Percentiles rank a stretch among this genome's conserved stretches.
Evolutionary conservation across 1,140 invertebrate species (phyloP).

Genomic region (Drosophila sechellia): DNA sequence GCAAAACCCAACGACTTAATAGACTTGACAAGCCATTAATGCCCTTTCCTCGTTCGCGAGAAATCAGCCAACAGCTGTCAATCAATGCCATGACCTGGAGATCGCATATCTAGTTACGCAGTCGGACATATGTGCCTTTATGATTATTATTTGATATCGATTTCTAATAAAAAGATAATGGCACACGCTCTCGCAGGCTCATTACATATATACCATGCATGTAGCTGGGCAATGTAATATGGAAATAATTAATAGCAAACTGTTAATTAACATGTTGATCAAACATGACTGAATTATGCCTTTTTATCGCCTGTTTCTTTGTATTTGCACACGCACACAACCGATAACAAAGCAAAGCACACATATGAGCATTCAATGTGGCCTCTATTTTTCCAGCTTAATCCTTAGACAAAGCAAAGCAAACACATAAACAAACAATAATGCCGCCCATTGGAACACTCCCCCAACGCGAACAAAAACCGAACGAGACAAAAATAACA

Average conservation of each 20-base stretch:
- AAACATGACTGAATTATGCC: slow-evolving; percentile 78
- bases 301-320: slow-evolving; percentile 62
- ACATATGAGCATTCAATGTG: slow-evolving; percentile 63
- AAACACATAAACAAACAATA: slow-evolving; percentile 65
- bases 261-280: slow-evolving; percentile 82
- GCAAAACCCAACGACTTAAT: slow-evolving; percentile 28
- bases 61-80: slow-evolving; percentile 61
- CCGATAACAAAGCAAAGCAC: slow-evolving; percentile 46
- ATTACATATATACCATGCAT: neutral
- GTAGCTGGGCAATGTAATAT: slow-evolving; percentile 50
- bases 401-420: slow-evolving; percentile 67
- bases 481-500: slow-evolving; percentile 28
- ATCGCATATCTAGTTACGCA: slow-evolving; percentile 21
- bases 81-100: slow-evolving; percentile 55
- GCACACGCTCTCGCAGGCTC: slow-evolving; percentile 15
- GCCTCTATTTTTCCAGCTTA: slow-evolving; percentile 69
- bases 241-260: slow-evolving; percentile 79
- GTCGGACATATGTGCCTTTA: slow-evolving; percentile 33
- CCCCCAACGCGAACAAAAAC: slow-evolving; percentile 17
- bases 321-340: slow-evolving; percentile 29
- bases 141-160: slow-evolving; percentile 51
- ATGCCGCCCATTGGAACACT: slow-evolving; percentile 24
- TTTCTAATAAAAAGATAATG: slow-evolving; percentile 65
- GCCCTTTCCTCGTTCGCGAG: slow-evolving; percentile 10
- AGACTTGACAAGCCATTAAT: slow-evolving; percentile 46